phyloP scores from a whole-genome alignment of 2,113 vertebrate species.

The Cettia cetti region DNA sequence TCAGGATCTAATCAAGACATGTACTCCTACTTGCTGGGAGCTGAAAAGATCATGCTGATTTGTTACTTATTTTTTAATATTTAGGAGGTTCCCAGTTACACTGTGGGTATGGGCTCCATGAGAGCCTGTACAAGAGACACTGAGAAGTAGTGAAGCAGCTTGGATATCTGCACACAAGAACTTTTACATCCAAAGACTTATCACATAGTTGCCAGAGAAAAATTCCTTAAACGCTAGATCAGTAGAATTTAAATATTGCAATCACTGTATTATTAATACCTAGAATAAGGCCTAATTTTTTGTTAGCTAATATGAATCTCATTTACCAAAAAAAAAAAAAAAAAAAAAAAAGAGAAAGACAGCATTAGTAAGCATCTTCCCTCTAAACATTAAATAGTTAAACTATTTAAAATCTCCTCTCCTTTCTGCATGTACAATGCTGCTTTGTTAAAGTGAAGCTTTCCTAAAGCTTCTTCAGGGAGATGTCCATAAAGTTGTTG shows the following conservation, averaged over 20 bases:
- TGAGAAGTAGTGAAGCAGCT: background rate
- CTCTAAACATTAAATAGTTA: background rate
- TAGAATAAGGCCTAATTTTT: background rate
- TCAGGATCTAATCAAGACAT: conserved; percentile 60
- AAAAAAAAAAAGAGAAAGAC: too few relatives aligned
- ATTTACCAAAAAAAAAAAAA: background rate
- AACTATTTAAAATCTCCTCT: background rate
- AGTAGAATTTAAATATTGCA: background rate
- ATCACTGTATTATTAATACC: background rate
- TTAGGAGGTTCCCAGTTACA: conserved; percentile 15
- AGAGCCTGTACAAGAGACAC: background rate
- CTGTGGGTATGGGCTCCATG: background rate
- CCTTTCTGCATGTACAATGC: background rate
- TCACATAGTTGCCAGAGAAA: background rate
- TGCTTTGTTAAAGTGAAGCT: background rate
- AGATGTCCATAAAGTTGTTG: background rate
- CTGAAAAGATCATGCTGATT: conserved; percentile 47
- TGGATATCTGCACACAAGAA: background rate
- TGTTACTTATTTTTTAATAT: conserved; percentile 52
- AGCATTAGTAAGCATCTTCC: background rate
- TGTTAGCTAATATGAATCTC: background rate
- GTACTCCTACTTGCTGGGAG: conserved; percentile 46
- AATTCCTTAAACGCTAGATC: background rate
- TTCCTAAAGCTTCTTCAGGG: background rate
- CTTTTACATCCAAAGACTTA: background rate